Evolutionary conservation across 2,888 invertebrate species (phyloP).

Genomic region (Chloroclystis v-ata): DNA sequence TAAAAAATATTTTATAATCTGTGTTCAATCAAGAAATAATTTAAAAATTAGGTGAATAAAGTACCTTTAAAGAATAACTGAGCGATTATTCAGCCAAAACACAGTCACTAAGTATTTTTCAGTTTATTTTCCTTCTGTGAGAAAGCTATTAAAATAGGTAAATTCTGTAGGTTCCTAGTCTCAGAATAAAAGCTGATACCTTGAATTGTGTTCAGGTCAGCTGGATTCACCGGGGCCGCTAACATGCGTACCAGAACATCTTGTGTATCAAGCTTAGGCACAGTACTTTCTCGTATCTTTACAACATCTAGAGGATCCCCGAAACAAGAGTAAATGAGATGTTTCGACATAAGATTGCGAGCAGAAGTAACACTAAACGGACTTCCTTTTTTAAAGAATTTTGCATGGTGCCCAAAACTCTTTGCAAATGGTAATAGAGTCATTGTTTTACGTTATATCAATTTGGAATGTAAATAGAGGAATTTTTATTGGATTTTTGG

Average conservation of each 20-base stretch:
- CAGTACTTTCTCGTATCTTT: conserved; percentile 75
- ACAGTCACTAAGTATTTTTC: not conserved
- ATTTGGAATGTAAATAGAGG: not conserved
- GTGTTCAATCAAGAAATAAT: not conserved
- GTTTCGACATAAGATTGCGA: conserved; percentile 65
- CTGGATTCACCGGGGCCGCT: conserved; percentile 96
- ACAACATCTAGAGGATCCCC: conserved; percentile 91
- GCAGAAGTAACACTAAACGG: conserved; percentile 24
- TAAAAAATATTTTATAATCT: conserved; percentile 5
- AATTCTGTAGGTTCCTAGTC: too few relatives aligned
- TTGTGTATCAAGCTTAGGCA: conserved; percentile 74
- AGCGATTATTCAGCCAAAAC: not conserved
- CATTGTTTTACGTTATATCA: conserved; percentile 34
- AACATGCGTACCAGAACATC: conserved; percentile 91
- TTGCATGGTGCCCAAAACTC: conserved; percentile 30
- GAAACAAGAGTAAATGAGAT: conserved; percentile 84
- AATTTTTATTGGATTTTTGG: not conserved
- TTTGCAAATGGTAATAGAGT: conserved; percentile 37
- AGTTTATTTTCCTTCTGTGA: not conserved
- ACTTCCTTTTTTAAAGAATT: conserved; percentile 29
- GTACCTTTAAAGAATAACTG: not conserved
- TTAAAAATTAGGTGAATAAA: not conserved
- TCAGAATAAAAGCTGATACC: conserved; percentile 66
- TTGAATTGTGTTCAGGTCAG: conserved; percentile 98
- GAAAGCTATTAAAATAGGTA: not conserved